A percentile compares a stretch with the other conserved stretches of the same genome.
These are phyloP conservation scores for Muscicapa adusta DNA, from an alignment of 2,113 vertebrate species.

Conservation along the genomic window DNA sequence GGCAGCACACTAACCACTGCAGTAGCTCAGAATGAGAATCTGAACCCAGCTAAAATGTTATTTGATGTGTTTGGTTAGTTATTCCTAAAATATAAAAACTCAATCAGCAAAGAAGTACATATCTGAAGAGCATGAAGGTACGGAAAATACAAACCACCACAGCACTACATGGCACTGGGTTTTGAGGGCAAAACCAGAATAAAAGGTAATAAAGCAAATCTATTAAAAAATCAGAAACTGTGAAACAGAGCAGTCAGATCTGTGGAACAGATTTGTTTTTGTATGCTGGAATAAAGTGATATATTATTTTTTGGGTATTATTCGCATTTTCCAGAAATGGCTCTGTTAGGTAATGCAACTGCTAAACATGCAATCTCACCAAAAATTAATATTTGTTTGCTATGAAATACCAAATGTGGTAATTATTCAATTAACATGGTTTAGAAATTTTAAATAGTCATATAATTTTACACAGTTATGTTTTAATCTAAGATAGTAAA, in stretches of 20 bases:
- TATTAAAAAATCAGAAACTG: not conserved
- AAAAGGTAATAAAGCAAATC: not conserved
- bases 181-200: not conserved
- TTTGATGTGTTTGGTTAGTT: not conserved
- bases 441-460: not conserved
- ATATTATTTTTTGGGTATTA: not conserved
- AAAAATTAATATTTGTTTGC: not conserved
- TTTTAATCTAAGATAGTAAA: not conserved
- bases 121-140: not conserved
- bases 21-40: not conserved
- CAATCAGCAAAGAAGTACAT: not conserved
- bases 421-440: not conserved
- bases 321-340: not conserved
- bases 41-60: not conserved
- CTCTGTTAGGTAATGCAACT: not conserved
- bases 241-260: not conserved
- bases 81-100: not conserved
- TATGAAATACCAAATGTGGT: not conserved
- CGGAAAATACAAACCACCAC: not conserved
- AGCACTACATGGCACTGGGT: accelerated
- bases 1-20: not conserved
- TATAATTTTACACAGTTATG: not conserved
- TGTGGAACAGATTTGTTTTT: not conserved
- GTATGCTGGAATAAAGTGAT: not conserved
- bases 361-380: not conserved